Evolutionary conservation across 2,113 vertebrate species (phyloP).

Genomic region (Gavialis gangeticus): DNA sequence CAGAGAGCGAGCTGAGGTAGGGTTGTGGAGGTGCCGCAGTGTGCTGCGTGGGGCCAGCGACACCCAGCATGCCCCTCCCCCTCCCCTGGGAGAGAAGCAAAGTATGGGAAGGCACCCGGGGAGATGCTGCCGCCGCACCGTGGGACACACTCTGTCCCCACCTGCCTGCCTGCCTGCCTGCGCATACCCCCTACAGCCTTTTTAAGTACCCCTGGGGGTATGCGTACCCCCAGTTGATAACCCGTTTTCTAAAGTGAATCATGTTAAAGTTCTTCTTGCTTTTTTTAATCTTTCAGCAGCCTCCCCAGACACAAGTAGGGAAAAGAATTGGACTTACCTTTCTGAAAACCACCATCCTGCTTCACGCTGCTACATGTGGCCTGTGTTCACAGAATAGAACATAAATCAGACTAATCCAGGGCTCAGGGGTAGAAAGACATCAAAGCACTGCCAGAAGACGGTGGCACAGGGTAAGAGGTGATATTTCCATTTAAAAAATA

Average conservation of each 20-base stretch:
- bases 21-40: too few species aligned
- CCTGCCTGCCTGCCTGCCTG: too few species aligned
- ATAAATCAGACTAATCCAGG: slow-evolving; percentile 1
- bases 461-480: neutral
- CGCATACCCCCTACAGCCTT: too few species aligned
- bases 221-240: too few species aligned
- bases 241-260: neutral
- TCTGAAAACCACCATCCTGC: slow-evolving; percentile 72
- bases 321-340: slow-evolving; percentile 61
- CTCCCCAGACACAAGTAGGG: neutral
- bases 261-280: neutral
- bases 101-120: too few species aligned
- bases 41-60: too few species aligned
- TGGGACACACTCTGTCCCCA: too few species aligned
- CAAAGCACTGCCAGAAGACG: neutral
- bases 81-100: too few species aligned
- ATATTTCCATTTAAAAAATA: neutral
- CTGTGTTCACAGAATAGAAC: slow-evolving; percentile 46
- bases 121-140: too few species aligned
- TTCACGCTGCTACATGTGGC: slow-evolving; percentile 52
- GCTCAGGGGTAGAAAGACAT: neutral
- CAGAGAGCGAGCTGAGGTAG: too few species aligned
- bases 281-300: neutral
- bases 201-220: too few species aligned
- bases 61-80: too few species aligned